These are phyloP conservation scores for Drosophila aff. DNA, from an alignment of 1,140 invertebrate species.

Conservation along the genomic window DNA sequence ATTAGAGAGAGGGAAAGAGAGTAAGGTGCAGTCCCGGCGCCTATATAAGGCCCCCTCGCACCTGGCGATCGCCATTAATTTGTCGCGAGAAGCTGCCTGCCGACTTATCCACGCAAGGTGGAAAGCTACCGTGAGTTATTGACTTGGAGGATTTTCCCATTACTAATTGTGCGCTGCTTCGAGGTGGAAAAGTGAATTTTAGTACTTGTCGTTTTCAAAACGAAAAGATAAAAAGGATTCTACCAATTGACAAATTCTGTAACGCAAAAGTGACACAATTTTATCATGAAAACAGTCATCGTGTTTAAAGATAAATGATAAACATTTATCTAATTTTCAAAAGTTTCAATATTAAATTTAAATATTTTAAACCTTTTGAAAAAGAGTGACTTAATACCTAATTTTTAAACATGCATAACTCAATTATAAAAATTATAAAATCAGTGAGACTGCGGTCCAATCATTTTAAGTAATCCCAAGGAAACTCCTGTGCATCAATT, in stretches of 20 bases:
- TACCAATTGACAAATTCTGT: background rate
- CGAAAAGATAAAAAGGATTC: background rate
- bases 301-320: background rate
- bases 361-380: background rate
- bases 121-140: constrained; percentile 22
- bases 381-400: too few relatives aligned
- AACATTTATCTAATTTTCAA: background rate
- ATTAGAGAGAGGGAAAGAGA: constrained; percentile 2
- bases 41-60: constrained; percentile 20
- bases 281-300: background rate
- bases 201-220: background rate
- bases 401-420: too few relatives aligned
- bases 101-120: constrained; percentile 21
- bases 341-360: background rate
- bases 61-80: constrained; percentile 6
- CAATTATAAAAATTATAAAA: too few relatives aligned
- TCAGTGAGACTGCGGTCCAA: background rate
- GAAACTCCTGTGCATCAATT: background rate
- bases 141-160: constrained; percentile 16
- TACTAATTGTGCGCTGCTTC: constrained; percentile 3
- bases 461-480: background rate
- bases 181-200: constrained; percentile 11
- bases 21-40: background rate
- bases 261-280: background rate
- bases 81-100: constrained; percentile 24